Base-by-base conservation (phyloP, 1,140 invertebrate species). In the Drosophila sucinea region DNA sequence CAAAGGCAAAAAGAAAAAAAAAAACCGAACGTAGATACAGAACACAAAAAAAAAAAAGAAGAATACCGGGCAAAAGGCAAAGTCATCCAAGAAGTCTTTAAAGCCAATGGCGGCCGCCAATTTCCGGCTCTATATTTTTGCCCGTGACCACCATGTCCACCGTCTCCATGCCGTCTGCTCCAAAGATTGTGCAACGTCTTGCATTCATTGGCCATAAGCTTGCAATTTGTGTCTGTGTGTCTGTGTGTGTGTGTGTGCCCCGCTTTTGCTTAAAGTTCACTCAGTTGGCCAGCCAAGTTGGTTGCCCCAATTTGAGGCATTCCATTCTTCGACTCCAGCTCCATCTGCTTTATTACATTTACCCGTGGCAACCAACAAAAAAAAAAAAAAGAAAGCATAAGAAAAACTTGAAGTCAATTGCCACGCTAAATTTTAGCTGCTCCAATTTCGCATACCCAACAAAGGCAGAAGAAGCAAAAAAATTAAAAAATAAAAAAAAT, bases 201-300 rank as follows among this genome's bases (percentile, higher is more conserved):
- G 83, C 82, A 86, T 86, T 87, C 82, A 87, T 86, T 86, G 79
- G 72, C 83, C 82, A 86, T 83, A 86, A 86, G 83, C 83, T 77
- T 55, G 69, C 81, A 86, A 86, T 86, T 86, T 86, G 83, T 17
- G 17, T 17, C 17, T 17, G 17, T 17, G 17, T 17, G 17, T 17
- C 17, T 17, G 17, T 17, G 17, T 17, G 17, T 17, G 17, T 17
- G 17, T 17, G 17, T 87, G 73, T 79, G 77, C 58, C 51, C 60
- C 40, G 62, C 60, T 74, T 27, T 60, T 73, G 44, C 60, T 85
- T 77, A 67, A 85, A 84, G 81, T 78, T 73, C 74, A 78, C 74
- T 76, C 71, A 41, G 33, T 55, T 57, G 60, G 55, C 73, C 77
- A 62, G 57, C 63, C 64, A 67, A 73, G 69, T 79, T 73, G 76